Conservation (phyloP, 1,140 invertebrate species). For the Calephelis virginiensis region DNA sequence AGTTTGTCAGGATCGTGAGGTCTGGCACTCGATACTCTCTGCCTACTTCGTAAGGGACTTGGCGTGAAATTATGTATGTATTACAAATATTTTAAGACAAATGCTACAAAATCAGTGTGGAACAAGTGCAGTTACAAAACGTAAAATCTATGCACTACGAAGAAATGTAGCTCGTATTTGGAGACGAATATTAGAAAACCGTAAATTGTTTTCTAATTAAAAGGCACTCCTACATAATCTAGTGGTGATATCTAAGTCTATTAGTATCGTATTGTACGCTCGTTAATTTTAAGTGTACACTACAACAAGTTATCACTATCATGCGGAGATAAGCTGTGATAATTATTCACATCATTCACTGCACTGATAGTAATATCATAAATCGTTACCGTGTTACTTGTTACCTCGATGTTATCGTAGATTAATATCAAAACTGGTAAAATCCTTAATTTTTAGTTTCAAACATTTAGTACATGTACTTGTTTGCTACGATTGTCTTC, state of each 20-base stretch:
- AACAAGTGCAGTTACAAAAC: no score
- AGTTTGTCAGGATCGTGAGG: no score
- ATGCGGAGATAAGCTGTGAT: slow-evolving; percentile 10
- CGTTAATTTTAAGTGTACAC: neutral
- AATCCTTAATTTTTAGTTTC: neutral
- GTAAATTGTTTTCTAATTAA: neutral
- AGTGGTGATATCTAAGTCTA: neutral
- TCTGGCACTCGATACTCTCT: no score
- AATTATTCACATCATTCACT: slow-evolving; percentile 16
- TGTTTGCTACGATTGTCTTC: no score
- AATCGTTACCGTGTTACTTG: slow-evolving; percentile 8
- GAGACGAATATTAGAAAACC: no score
- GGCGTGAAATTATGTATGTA: no score
- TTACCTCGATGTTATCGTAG: neutral
- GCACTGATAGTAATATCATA: slow-evolving; percentile 7
- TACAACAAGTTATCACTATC: slow-evolving; percentile 7
- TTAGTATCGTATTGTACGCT: neutral
- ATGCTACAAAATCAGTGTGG: no score
- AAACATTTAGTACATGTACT: no score
- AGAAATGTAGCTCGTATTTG: no score
- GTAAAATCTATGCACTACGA: no score
- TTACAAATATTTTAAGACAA: no score
- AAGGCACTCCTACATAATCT: neutral
- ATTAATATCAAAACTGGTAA: neutral
- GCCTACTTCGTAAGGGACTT: no score